A percentile compares a stretch with the other conserved stretches of the same genome.
These are phyloP conservation scores for Muscidifurax raptorellus DNA, from an alignment of 1,140 invertebrate genomes.

Conservation along the genomic window DNA sequence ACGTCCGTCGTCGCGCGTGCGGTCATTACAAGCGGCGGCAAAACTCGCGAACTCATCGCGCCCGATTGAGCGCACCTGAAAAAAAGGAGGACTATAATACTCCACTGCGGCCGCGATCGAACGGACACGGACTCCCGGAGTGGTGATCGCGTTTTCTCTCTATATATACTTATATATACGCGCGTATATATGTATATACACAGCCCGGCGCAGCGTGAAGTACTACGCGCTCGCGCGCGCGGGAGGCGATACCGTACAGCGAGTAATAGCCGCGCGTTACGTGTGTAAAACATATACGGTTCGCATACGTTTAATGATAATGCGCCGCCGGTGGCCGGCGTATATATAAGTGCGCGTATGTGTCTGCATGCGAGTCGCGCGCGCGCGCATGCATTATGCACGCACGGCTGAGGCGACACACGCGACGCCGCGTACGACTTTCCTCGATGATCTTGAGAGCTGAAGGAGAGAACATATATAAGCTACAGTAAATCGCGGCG, in stretches of 20 bases:
- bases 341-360: not conserved
- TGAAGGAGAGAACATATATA: no score
- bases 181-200: not conserved
- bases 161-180: not conserved
- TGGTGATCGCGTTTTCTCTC: not conserved
- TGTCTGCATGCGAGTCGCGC: not conserved
- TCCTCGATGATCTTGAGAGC: not conserved
- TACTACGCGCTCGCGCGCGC: not conserved
- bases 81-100: not conserved
- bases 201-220: not conserved
- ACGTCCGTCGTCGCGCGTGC: not conserved
- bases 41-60: constrained; percentile 43
- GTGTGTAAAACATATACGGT: constrained; percentile 40
- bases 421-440: constrained; percentile 2
- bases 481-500: no score
- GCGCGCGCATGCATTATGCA: constrained; percentile 33
- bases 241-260: constrained; percentile 27
- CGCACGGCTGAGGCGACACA: constrained; percentile 14
- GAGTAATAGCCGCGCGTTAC: constrained; percentile 45
- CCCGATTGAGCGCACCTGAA: not conserved
- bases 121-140: constrained; percentile 18
- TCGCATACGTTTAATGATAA: constrained; percentile 39
- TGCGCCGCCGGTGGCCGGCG: not conserved
- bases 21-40: constrained; percentile 20
- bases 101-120: not conserved